A percentile compares a stretch with the other conserved stretches of the same genome.
Conservation (phyloP, 2,888 invertebrate species). For the Agrochola lota region DNA sequence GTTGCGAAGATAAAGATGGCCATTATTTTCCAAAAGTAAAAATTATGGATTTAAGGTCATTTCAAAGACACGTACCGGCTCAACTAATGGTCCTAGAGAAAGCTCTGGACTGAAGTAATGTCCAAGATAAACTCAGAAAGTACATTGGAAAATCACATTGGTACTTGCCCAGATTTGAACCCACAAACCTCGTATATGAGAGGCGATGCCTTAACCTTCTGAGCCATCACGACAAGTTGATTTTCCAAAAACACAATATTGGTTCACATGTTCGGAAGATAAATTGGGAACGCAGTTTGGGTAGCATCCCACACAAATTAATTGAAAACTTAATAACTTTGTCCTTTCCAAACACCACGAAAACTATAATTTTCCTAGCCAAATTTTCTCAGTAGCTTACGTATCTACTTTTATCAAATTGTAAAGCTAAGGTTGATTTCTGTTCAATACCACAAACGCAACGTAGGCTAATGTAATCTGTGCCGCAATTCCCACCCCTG, state of each 20-base stretch:
- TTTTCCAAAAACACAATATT: not conserved
- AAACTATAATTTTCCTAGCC: not conserved
- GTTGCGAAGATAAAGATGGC: too few relatives aligned
- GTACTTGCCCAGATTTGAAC: too few relatives aligned
- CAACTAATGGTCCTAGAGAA: too few relatives aligned
- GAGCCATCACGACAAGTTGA: too few relatives aligned
- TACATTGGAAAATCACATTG: too few relatives aligned
- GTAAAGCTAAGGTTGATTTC: not conserved
- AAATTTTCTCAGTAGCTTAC: not conserved
- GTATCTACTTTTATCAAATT: not conserved
- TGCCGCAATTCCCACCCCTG: constrained; percentile 5
- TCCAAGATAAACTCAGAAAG: too few relatives aligned
- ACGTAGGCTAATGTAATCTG: constrained; percentile 33
- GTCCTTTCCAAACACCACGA: not conserved
- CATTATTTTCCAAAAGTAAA: too few relatives aligned
- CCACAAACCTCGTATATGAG: too few relatives aligned
- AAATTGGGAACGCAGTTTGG: not conserved
- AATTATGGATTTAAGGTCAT: too few relatives aligned
- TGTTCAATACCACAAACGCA: constrained; percentile 3
- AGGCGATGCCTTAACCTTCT: too few relatives aligned
- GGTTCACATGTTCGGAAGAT: not conserved
- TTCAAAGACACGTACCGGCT: too few relatives aligned
- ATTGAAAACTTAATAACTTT: constrained; percentile 18
- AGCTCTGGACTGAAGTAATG: too few relatives aligned
- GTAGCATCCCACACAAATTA: constrained; percentile 5